These are phyloP conservation scores for Dermolepida albohirtum DNA, from an alignment of 2,888 invertebrate species.

Conservation along the genomic window DNA sequence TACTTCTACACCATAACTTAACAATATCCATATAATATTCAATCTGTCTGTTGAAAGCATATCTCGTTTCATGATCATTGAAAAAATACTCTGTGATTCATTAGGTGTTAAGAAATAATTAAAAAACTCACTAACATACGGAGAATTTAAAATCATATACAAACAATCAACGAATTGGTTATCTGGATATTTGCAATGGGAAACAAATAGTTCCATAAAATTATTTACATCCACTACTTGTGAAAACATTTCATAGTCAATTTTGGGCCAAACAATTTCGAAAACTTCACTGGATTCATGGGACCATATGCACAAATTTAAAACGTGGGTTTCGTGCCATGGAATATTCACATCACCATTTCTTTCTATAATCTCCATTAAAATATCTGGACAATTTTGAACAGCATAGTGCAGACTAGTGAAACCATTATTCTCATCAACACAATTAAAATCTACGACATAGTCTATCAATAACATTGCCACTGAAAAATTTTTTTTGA, in stretches of 20 bases:
- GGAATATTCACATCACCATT: conserved; percentile 9
- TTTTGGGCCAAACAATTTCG: neutral
- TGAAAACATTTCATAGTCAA: neutral
- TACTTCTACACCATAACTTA: conserved; percentile 2
- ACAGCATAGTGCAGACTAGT: neutral
- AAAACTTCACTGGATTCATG: neutral
- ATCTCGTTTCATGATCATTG: neutral
- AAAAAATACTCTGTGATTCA: neutral
- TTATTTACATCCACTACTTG: neutral
- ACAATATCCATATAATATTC: neutral
- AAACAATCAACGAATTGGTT: conserved; percentile 1
- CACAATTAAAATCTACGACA: conserved; percentile 9
- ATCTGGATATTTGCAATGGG: neutral
- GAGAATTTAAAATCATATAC: conserved; percentile 1
- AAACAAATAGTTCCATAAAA: neutral
- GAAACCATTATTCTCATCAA: neutral
- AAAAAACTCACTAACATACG: neutral
- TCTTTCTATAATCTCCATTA: neutral
- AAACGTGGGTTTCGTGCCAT: conserved; percentile 3
- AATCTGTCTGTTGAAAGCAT: neutral
- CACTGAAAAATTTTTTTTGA: neutral
- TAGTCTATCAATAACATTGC: conserved; percentile 3
- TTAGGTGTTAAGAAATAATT: too few species aligned
- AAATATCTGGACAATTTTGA: neutral
- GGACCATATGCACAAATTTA: conserved; percentile 12